Base-by-base conservation (phyloP, 2,888 invertebrate species). In the Campoplex capitator region DNA sequence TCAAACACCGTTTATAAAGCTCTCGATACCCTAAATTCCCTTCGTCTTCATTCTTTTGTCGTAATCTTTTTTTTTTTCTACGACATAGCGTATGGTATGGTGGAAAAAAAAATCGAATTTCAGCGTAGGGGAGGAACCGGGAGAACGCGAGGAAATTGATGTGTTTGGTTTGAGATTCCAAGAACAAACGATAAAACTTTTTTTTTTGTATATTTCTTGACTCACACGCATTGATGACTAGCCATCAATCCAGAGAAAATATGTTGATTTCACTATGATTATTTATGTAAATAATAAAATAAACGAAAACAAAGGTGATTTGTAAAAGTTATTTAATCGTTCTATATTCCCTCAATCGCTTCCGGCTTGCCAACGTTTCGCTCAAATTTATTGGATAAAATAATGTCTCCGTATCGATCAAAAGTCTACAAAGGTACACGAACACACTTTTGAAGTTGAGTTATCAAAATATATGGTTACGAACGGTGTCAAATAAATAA, bases 1-100 rank as follows among this genome's bases (percentile, higher is more conserved):
- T 74, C 74, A 70, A 84, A 84, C 78, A 75, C 62, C 67, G 68
- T 35, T 77, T 78, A 45, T 56, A 77, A 83, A 42, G 77, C 80
- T 56, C 42, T 76, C 65, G 78, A 70, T 75, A 35, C 65, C 32
- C 62, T 62, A 18, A 62, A 13, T 42, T 77, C 35, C 78, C 54
- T 68, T 62, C 67, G 70, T 28, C 35, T 74, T 23, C 13, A 35
- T 75, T 74, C 51, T 13, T 67, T 48, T 35, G 18, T 77, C 58
- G n/a, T 71, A 9, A 16, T 58, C 32, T 71, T 62, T 75, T 79
- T 48, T 18, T 79, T 38, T 18, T 18, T 16, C 9, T n/a, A 32
- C 32, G 11, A 32, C 35, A 54, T n/a, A 35, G 54, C 54, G 54
- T 38, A 35, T 51, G 70, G 23, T n/a, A 51, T 3, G n/a, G 35